A percentile compares a stretch with the other conserved stretches of the same genome.
Conservation (phyloP, 2,888 invertebrate genomes). For the Euplagia quadripunctaria region DNA sequence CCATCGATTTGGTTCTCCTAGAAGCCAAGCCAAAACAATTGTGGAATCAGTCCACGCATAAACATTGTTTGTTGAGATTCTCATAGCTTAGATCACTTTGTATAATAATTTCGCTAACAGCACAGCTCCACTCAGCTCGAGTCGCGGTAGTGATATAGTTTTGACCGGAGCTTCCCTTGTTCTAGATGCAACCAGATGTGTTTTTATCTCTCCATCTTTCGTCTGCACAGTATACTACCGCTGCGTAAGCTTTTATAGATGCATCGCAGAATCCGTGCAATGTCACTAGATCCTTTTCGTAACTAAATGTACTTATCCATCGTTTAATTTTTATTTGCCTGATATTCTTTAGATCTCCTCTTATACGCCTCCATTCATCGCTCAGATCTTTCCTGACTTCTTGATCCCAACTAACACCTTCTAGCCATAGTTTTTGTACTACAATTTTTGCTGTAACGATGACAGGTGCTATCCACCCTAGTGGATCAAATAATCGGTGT, state of each 20-base stretch:
- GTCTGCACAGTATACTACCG: constrained; percentile 37
- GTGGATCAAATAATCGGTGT: constrained; percentile 30
- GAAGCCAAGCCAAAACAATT: constrained; percentile 38
- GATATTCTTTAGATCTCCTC: constrained; percentile 16
- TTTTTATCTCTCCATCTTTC: constrained; percentile 25
- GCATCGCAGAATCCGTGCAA: constrained; percentile 44
- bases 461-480: constrained; percentile 47
- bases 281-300: constrained; percentile 11
- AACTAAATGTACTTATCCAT: constrained; percentile 20
- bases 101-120: constrained; percentile 12
- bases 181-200: constrained; percentile 38
- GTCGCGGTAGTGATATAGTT: constrained; percentile 42
- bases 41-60: constrained; percentile 30
- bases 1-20: constrained; percentile 42
- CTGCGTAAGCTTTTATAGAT: constrained; percentile 41
- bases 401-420: constrained; percentile 39
- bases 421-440: constrained; percentile 41
- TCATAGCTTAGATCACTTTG: constrained; percentile 41
- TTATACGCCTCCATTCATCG: constrained; percentile 35
- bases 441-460: constrained; percentile 39
- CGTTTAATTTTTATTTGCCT: constrained; percentile 17
- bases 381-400: constrained; percentile 23
- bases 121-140: constrained; percentile 31
- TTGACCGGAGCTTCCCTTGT: constrained; percentile 23
- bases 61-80: constrained; percentile 28